Percentiles rank a stretch among this genome's conserved stretches.
Evolutionary conservation across 2,113 vertebrate genomes (phyloP).

Genomic region (Phaethornis superciliosus): DNA sequence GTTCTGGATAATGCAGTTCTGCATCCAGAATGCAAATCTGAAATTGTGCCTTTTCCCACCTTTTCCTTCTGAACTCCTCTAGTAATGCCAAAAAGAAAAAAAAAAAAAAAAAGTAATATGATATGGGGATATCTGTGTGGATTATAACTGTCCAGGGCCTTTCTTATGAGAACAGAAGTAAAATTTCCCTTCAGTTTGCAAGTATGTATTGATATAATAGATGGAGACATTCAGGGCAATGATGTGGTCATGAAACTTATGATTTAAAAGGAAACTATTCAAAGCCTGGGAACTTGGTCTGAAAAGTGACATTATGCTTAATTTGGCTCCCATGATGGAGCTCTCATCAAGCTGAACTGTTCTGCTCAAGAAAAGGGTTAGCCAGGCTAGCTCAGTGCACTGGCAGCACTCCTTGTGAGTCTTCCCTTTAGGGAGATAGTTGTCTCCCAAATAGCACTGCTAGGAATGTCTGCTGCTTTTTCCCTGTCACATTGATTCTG

Average conservation of each 20-base stretch:
- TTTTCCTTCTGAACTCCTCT: not conserved
- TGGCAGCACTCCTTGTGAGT: not conserved
- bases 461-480: not conserved
- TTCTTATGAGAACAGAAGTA: not conserved
- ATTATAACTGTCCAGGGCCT: not conserved
- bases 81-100: not conserved
- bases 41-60: not conserved
- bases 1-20: not conserved
- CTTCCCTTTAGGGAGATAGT: not conserved
- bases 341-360: not conserved
- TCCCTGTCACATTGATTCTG: not conserved
- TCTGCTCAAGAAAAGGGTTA: not conserved
- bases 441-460: not conserved
- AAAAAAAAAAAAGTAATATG: not conserved
- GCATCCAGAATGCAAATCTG: not conserved
- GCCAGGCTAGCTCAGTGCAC: not conserved
- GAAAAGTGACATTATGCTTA: conserved; percentile 41
- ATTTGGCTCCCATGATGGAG: conserved; percentile 23
- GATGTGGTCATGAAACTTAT: not conserved
- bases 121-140: not conserved
- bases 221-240: not conserved
- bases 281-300: conserved; percentile 44
- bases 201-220: not conserved
- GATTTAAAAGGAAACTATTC: conserved; percentile 42
- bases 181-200: conserved; percentile 1